These are phyloP conservation scores for Girardinichthys multiradiatus DNA, from an alignment of 2,113 vertebrate species.

Conservation along the genomic window DNA sequence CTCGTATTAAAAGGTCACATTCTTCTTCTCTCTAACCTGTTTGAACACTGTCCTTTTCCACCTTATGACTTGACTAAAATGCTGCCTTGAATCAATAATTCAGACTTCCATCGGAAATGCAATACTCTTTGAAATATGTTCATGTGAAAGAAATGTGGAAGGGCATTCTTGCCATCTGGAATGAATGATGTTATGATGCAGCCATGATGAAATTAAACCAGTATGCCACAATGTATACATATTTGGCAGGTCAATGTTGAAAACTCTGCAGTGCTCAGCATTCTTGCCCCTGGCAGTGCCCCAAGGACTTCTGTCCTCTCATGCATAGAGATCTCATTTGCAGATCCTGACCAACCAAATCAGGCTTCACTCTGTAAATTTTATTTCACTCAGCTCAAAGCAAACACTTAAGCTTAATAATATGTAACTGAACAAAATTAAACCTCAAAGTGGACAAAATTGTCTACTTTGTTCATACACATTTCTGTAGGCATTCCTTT, in stretches of 20 bases:
- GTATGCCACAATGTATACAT: constrained; percentile 14
- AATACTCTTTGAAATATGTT: constrained; percentile 28
- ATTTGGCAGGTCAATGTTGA: constrained; percentile 36
- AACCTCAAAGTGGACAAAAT: background rate
- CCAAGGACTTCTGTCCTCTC: constrained; percentile 35
- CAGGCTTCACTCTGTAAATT: constrained; percentile 12
- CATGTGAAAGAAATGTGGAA: constrained; percentile 7
- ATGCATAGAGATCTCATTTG: constrained; percentile 49
- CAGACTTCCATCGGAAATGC: constrained; percentile 38
- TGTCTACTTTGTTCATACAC: background rate
- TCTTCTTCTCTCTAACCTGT: constrained; percentile 23
- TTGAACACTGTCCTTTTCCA: background rate
- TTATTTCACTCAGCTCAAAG: background rate
- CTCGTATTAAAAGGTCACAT: constrained; percentile 29
- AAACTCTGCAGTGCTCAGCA: constrained; percentile 13
- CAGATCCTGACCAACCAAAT: constrained; percentile 24
- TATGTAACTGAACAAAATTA: background rate
- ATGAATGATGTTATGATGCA: constrained; percentile 1
- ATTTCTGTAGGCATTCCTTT: background rate
- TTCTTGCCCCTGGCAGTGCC: constrained; percentile 44
- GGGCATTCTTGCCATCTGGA: background rate
- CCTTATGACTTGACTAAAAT: constrained; percentile 34
- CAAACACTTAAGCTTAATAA: background rate
- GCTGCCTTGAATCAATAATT: constrained; percentile 56
- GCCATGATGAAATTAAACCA: constrained; percentile 14